Evolutionary conservation across 1,140 invertebrate genomes (phyloP).

Genomic region (Drosophila ohnishii): DNA sequence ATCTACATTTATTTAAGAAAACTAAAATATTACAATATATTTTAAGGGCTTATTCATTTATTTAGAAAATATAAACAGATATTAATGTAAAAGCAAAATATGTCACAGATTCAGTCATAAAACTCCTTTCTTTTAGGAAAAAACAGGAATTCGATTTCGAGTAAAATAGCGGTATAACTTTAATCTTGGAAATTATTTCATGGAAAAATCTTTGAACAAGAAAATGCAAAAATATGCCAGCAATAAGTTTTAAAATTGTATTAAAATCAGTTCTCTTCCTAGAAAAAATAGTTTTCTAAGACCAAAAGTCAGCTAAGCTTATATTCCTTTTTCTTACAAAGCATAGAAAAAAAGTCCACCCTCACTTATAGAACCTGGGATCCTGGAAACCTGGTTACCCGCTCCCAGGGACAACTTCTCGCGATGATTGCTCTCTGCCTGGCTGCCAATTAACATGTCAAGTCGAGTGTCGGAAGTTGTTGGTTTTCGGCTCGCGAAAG

Average conservation of each 20-base stretch:
- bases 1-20: too few species aligned
- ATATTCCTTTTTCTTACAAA: not conserved
- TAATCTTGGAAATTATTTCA: not conserved
- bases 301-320: not conserved
- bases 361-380: not conserved
- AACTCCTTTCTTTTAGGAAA: not conserved
- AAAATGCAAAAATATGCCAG: not conserved
- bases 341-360: not conserved
- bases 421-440: conserved; percentile 17
- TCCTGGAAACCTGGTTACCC: too few species aligned
- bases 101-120: not conserved
- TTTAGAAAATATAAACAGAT: not conserved
- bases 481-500: conserved; percentile 61
- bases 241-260: not conserved
- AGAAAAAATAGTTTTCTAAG: too few species aligned
- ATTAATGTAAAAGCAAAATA: not conserved
- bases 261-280: not conserved
- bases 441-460: conserved; percentile 76
- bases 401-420: conserved; percentile 5
- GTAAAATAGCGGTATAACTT: too few species aligned
- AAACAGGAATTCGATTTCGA: too few species aligned
- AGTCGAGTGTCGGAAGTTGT: conserved; percentile 73
- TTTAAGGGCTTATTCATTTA: too few species aligned
- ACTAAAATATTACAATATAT: too few species aligned
- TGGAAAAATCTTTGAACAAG: not conserved